Percentiles rank a stretch among this genome's conserved stretches.
Evolutionary conservation across 1,140 invertebrate species (phyloP).

Genomic region (Stenopsyche tienmushanensis): DNA sequence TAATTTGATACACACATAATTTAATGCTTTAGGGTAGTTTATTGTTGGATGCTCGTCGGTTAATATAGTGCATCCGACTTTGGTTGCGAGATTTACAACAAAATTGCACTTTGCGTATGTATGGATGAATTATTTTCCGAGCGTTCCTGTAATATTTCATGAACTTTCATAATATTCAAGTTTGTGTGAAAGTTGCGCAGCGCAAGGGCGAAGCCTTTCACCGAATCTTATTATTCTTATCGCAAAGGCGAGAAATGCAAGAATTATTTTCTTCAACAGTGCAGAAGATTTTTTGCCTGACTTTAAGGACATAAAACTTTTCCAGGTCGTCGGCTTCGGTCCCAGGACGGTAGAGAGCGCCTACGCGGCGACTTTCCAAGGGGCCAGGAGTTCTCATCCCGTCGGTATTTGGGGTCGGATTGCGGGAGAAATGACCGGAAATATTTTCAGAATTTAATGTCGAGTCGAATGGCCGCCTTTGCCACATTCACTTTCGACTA

Average conservation of each 20-base stretch:
- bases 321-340: constrained; percentile 15
- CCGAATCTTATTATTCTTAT: constrained; percentile 26
- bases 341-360: background rate
- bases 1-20: no score
- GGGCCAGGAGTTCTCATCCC: background rate
- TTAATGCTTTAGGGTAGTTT: no score
- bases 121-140: background rate
- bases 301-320: constrained; percentile 32
- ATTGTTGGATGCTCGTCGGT: no score
- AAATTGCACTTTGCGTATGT: no score
- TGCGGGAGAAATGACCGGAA: no score
- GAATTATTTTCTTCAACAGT: constrained; percentile 32
- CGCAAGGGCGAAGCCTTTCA: background rate
- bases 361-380: background rate
- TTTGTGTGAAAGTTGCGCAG: constrained; percentile 11
- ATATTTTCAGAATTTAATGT: no score
- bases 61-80: no score
- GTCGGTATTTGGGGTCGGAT: background rate
- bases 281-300: constrained; percentile 8
- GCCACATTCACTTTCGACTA: no score
- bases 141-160: constrained; percentile 13
- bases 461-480: no score
- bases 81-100: no score
- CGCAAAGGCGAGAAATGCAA: constrained; percentile 15
- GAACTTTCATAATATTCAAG: constrained; percentile 32